Evolutionary conservation across 2,113 vertebrate species (phyloP), one percentile per base, ranked within the genome.

Genomic region (Euleptes europaea): DNA sequence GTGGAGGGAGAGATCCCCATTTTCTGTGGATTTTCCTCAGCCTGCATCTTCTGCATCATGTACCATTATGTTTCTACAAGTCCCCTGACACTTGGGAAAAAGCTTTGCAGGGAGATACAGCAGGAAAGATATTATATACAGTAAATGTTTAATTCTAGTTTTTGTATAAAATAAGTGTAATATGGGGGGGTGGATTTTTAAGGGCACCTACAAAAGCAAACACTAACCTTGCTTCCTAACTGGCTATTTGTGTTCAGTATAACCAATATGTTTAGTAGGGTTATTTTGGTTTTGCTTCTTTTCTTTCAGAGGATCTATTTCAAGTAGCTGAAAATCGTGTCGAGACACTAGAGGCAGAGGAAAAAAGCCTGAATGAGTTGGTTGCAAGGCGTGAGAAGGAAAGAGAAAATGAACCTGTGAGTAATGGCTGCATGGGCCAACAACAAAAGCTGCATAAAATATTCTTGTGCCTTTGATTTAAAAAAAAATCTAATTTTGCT

Each of bases 351-450:
- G 95, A 94, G 88, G 95, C 96, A 85, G 98, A 97, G 84, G 94
- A 97, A 93, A 95, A 89, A 91, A 95, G 96, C 4, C 83, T 99
- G 82, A 97, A 92, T 31, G 96, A 97, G 66, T 96, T 99, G 89
- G 94, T 98, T 78, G 95, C 97, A 85, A 96, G 92, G 82, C 89
- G 99, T 89, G 98, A 99, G 92, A 98, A 97, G 86, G 98, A 99
- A 86, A 98, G 95, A 90, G 96, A 97, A 92, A 96, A 89, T 0
- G 98, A 99, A 66, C 96, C 97, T 89, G 98, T 99, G 40, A 91
- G 97, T 96, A 75, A 92, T 89, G 10, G 33, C 7, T 90, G 4
- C 76, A 17, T 84, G 79, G 76, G 47, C 14, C 31, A 12, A 26
- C 38, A 17, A 74, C 10, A 60, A 60, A 60, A 10, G n/a, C n/a